Conservation (phyloP, 2,113 vertebrate species). For the Oryctolagus cuniculus region DNA sequence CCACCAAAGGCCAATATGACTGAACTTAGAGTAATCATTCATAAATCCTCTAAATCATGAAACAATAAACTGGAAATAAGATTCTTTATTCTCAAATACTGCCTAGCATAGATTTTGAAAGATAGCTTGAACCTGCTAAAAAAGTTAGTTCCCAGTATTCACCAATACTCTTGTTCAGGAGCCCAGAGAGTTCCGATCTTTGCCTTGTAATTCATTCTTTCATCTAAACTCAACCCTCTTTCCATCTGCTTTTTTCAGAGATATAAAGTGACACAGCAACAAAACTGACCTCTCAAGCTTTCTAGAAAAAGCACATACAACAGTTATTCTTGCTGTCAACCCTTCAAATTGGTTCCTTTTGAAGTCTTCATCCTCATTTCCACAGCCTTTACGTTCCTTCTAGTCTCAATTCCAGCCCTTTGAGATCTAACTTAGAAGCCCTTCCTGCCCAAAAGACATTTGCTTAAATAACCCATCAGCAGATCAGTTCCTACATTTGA, state of each 20-base stretch:
- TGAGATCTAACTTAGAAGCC: background rate
- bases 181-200: background rate
- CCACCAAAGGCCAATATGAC: background rate
- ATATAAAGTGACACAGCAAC: background rate
- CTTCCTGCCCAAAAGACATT: background rate
- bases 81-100: slow-evolving; percentile 35
- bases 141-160: background rate
- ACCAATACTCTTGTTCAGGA: background rate
- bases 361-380: background rate
- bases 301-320: background rate
- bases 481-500: background rate
- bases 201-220: background rate
- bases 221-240: background rate
- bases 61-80: slow-evolving; percentile 32
- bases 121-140: background rate
- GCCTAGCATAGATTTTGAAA: slow-evolving; percentile 16
- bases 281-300: background rate
- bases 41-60: slow-evolving; percentile 53
- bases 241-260: slow-evolving; percentile 37
- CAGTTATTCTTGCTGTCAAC: background rate
- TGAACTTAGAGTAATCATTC: slow-evolving; percentile 37
- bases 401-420: background rate
- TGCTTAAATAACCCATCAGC: background rate
- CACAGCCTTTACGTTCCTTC: background rate
- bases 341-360: background rate